Evolutionary conservation across 2,888 invertebrate genomes (phyloP), one percentile per base, ranked within the genome.

Genomic region (Anticlea derivata): DNA sequence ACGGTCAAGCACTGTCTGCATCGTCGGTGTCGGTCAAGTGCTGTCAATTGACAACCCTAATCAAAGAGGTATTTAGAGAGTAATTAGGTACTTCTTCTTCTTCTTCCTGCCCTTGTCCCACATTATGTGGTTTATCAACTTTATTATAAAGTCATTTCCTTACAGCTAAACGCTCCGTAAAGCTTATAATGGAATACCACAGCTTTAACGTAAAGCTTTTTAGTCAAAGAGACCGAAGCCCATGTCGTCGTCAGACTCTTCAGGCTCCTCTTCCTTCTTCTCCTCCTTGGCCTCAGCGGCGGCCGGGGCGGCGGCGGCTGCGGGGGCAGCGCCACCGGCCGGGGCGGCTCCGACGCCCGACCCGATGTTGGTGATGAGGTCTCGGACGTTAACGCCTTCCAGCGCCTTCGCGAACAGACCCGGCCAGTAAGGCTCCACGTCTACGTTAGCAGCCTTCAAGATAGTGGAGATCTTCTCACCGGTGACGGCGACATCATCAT

Each of bases 381-480:
- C 97, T 75, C 97, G 97, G 47, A 99, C 95, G 81, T 98, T 98
- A 61, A 99, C 92, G 60, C 97, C 97, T 85, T 99, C 98, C 64
- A 99, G 91, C 27, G 99, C 97, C 88, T 99, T 98, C 63, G 99
- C 97, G 86, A 99, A 99, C 50, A 99, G 93, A 72, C 98, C 97
- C 31, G 99, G 98, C 99, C 99, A 99, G 92, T 98, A 99, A 11
- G 99, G 98, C 86, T 99, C 99, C 29, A 99, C 96, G 61, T 97
- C 96, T 53, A 99, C 98, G 80, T 94, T 94, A 64, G 99, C 99
- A 35, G 99, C 99, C 89, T 99, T 99, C 79, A 99, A 90, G 81
- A 99, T 96, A 63, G 99, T 98, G 66, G 95, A 95, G 86, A 99
- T 97, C 91, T 99, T 99, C 79, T 99, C 99, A 75, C 97, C 98